Evolutionary conservation across 2,888 invertebrate genomes (phyloP).

Genomic region (Diarsia rubi): DNA sequence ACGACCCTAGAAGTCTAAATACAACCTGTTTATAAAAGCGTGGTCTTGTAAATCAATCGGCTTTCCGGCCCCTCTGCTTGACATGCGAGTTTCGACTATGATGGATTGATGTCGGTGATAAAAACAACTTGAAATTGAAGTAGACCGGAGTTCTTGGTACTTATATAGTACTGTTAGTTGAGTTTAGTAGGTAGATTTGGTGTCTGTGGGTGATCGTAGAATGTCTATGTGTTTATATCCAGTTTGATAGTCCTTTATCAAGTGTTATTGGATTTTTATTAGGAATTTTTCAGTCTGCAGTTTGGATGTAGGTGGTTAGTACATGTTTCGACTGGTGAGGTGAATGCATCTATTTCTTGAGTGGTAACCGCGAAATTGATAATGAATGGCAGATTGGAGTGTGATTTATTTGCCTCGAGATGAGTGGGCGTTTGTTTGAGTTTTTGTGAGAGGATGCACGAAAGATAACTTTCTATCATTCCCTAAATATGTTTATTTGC

Average conservation of each 20-base stretch:
- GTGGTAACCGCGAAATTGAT: too few relatives aligned
- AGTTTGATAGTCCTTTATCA: not conserved
- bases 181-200: not conserved
- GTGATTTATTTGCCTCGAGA: too few relatives aligned
- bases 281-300: too few relatives aligned
- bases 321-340: not conserved
- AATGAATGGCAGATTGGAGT: too few relatives aligned
- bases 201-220: not conserved
- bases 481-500: too few relatives aligned
- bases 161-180: conserved; percentile 24
- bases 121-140: conserved; percentile 45
- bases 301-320: not conserved
- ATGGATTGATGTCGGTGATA: conserved; percentile 61
- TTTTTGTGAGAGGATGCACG: too few relatives aligned
- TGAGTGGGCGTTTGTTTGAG: too few relatives aligned
- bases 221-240: not conserved
- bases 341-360: too few relatives aligned
- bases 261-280: not conserved
- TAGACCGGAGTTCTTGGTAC: conserved; percentile 48
- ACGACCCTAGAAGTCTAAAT: conserved; percentile 63
- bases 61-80: conserved; percentile 51
- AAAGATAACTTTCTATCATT: too few relatives aligned
- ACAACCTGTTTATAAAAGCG: conserved; percentile 67
- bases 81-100: conserved; percentile 60
- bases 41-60: conserved; percentile 69